Conservation (phyloP, 2,888 invertebrate species). For the Shargacucullia verbasci region DNA sequence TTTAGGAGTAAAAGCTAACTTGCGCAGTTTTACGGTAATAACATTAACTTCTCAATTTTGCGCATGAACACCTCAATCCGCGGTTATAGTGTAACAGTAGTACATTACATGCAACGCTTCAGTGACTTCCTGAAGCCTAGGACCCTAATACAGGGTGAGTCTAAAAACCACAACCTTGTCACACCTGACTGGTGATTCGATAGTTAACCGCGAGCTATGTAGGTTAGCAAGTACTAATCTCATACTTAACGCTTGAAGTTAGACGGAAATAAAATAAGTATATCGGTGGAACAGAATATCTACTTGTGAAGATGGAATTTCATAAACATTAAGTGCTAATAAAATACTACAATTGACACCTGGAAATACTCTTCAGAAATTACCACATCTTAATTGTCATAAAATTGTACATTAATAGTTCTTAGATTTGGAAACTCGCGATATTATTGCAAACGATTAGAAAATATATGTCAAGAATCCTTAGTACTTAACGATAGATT, state of each 20-base stretch:
- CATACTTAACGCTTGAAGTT: constrained; percentile 22
- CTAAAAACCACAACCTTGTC: constrained; percentile 80
- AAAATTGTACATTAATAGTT: too few relatives aligned
- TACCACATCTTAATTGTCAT: too few relatives aligned
- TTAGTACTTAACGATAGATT: constrained; percentile 1
- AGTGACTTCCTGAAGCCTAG: constrained; percentile 68
- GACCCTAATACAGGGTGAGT: constrained; percentile 75
- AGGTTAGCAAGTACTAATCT: constrained; percentile 58
- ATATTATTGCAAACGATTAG: too few relatives aligned
- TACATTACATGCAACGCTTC: constrained; percentile 42
- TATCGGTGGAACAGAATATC: constrained; percentile 8
- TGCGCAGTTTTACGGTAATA: not conserved
- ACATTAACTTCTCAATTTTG: constrained; percentile 22
- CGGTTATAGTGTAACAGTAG: constrained; percentile 53
- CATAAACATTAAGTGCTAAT: too few relatives aligned
- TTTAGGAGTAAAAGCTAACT: too few relatives aligned
- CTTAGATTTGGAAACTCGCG: too few relatives aligned
- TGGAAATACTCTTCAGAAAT: too few relatives aligned
- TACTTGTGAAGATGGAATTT: not conserved
- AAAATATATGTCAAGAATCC: too few relatives aligned
- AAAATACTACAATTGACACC: too few relatives aligned
- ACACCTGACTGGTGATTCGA: constrained; percentile 65
- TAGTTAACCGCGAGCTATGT: constrained; percentile 69
- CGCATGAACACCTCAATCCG: constrained; percentile 44
- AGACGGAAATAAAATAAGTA: constrained; percentile 8